These are phyloP conservation scores for Dasypolia templi DNA, from an alignment of 2,888 invertebrate genomes.

Conservation along the genomic window DNA sequence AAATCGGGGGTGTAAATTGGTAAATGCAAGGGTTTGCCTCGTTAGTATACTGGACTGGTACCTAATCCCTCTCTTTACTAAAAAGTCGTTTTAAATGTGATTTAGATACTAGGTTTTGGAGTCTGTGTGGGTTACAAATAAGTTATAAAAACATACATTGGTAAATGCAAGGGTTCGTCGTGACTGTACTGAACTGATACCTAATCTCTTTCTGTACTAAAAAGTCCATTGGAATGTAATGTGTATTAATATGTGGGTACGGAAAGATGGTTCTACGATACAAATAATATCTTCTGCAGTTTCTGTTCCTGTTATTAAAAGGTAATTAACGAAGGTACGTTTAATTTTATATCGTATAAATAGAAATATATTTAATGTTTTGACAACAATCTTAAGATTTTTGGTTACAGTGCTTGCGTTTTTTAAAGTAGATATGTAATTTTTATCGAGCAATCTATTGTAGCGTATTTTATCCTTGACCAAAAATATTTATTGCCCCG, in stretches of 20 bases:
- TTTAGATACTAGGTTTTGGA: no score
- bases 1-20: slow-evolving; percentile 76
- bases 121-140: no score
- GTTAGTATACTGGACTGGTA: slow-evolving; percentile 58
- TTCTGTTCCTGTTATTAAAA: not conserved
- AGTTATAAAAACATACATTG: no score
- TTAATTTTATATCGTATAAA: not conserved
- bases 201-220: slow-evolving; percentile 50
- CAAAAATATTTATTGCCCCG: slow-evolving; percentile 64
- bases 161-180: slow-evolving; percentile 72
- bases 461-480: slow-evolving; percentile 13
- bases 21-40: slow-evolving; percentile 72
- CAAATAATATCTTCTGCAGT: not conserved
- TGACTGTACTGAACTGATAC: slow-evolving; percentile 56
- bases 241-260: not conserved
- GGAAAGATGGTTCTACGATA: not conserved
- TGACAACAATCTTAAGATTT: not conserved
- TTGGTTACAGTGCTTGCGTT: not conserved
- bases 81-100: slow-evolving; percentile 54
- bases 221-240: slow-evolving; percentile 54
- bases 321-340: no score
- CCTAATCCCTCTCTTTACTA: slow-evolving; percentile 49
- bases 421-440: not conserved
- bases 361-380: not conserved
- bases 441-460: not conserved